phyloP scores from a whole-genome alignment of 2,113 vertebrate species.

The Notarius lentiginosus region DNA sequence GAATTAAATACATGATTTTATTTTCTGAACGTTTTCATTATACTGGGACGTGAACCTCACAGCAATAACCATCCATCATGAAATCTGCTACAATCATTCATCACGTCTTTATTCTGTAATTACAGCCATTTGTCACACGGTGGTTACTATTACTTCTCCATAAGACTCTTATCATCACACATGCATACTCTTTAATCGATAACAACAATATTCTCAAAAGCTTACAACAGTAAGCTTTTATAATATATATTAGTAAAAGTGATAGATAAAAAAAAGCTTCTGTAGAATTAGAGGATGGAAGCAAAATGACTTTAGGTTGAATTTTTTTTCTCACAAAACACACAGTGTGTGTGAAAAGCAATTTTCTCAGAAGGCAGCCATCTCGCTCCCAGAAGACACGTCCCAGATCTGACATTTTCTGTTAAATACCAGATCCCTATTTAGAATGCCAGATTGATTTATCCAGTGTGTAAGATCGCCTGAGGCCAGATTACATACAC shows the following conservation, averaged over 20 bases:
- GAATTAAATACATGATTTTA: background rate
- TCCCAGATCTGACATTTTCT: conserved; percentile 33
- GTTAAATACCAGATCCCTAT: conserved; percentile 27
- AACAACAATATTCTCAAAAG: background rate
- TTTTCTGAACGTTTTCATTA: background rate
- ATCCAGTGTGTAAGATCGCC: background rate
- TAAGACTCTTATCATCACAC: background rate
- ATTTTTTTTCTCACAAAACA: background rate
- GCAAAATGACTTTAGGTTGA: background rate
- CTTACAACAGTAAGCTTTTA: no score
- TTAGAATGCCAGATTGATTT: background rate
- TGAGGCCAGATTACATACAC: background rate
- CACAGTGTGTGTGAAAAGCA: conserved; percentile 14
- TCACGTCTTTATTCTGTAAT: background rate
- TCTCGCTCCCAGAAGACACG: background rate
- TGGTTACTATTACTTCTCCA: background rate
- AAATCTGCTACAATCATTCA: background rate
- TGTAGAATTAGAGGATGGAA: background rate
- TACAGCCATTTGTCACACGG: background rate
- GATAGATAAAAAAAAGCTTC: background rate
- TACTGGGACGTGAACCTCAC: background rate
- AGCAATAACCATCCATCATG: background rate
- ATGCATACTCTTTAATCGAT: background rate
- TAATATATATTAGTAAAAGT: background rate
- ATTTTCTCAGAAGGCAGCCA: background rate